Base-by-base conservation (phyloP, 2,113 vertebrate species). In the Lophius piscatorius region DNA sequence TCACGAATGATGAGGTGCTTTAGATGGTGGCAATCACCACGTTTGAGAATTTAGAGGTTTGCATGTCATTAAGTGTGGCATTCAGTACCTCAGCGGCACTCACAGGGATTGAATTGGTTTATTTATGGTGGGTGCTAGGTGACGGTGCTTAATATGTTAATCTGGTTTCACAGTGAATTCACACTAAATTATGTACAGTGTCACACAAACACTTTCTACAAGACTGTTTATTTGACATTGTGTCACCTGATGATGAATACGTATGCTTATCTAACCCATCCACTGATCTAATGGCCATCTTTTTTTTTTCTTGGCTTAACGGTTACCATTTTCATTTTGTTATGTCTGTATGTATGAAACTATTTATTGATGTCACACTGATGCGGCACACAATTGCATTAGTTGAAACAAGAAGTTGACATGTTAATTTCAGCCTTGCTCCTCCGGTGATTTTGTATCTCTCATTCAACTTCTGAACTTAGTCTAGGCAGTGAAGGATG, bases 91-190 rank as follows among this genome's bases (percentile, higher is more conserved):
- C 31, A 40, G 24, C 13, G 17, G 33, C 17, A 21, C 16, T n/a
- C 22, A 36, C 4, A 23, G 5, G n/a, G 9, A 26, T 1, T n/a
- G 20, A 67, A 47, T 41, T 12, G 23, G 20, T 51, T 34, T n/a
- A 34, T 38, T 60, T 46, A 31, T 2, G 7, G 34, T 34, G 31
- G 26, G 46, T 50, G 18, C 20, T 14, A 35, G 9, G 42, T 50
- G 59, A 38, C n/a, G 5, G 0, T 49, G 36, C 12, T 12, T 1
- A 5, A 44, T n/a, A 20, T 17, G 21, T 10, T 55, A 34, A 56
- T 61, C 14, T 33, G 28, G 46, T 66, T 61, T 64, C 34, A 31
- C 29, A 9, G 20, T 55, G 44, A 51, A 64, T 78, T 70, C 33
- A 64, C 3, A 7, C 48, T 17, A 22, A 4, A 14, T 9, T 14